Percentiles rank a stretch among this genome's conserved stretches.
Conservation (phyloP, 2,113 vertebrate species). For the Anhinga anhinga region DNA sequence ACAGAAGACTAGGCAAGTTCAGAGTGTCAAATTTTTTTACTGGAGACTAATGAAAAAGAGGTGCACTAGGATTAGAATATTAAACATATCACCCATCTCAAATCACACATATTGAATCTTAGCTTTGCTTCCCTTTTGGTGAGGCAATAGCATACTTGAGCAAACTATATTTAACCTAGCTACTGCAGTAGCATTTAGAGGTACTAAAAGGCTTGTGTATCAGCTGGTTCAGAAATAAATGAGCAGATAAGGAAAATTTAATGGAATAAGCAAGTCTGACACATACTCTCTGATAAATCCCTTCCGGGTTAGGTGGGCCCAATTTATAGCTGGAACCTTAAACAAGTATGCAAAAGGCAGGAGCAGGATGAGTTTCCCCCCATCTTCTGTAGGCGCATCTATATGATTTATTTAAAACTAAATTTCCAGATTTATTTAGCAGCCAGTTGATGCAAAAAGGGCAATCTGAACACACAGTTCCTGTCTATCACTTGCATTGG, state of each 20-base stretch:
- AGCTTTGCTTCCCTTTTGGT: background rate
- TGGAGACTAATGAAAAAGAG: background rate
- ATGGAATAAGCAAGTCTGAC: background rate
- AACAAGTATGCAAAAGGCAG: background rate
- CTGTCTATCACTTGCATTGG: rapidly evolving
- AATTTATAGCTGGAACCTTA: background rate
- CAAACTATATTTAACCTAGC: background rate
- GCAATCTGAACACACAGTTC: background rate
- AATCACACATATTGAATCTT: background rate
- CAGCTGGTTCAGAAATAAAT: background rate
- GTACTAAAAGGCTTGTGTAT: background rate
- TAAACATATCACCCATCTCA: background rate
- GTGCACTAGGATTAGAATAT: background rate
- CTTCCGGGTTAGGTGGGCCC: background rate
- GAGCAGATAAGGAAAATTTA: background rate
- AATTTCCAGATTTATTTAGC: background rate
- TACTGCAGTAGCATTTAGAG: background rate
- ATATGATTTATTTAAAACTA: background rate
- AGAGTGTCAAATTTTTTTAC: background rate
- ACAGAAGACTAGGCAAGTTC: background rate
- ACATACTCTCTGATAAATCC: background rate
- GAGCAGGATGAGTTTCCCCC: background rate
- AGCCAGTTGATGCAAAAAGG: background rate
- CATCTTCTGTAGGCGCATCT: background rate
- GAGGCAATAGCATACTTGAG: background rate